Evolutionary conservation across 2,797 vertebrate species (phyloP).

Genomic region (Cossypha niveicapilla): DNA sequence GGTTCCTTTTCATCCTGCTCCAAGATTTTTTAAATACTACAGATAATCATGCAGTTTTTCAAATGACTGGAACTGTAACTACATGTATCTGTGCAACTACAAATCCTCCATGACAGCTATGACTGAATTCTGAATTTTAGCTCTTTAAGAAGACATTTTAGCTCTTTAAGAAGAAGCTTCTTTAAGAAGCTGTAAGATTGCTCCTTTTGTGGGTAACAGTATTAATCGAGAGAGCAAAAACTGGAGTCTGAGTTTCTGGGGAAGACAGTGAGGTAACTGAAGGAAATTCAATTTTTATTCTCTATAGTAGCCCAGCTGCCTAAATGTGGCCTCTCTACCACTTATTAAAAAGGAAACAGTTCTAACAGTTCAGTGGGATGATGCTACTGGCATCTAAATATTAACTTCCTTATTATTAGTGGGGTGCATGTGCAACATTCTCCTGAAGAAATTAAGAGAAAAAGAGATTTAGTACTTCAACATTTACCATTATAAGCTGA

Average conservation of each 20-base stretch:
- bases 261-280: neutral
- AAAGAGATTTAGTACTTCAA: neutral
- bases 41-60: neutral
- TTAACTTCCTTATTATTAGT: neutral
- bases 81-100: neutral
- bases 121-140: neutral
- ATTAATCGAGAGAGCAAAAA: neutral
- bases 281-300: neutral
- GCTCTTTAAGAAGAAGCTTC: neutral
- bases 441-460: neutral
- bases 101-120: neutral
- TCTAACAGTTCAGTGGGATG: neutral
- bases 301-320: neutral
- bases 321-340: neutral
- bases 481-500: neutral
- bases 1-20: neutral
- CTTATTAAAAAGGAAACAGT: neutral
- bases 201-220: neutral
- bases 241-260: neutral
- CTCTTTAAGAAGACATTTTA: neutral
- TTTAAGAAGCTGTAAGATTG: neutral
- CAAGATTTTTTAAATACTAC: neutral
- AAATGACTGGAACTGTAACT: neutral
- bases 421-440: neutral
- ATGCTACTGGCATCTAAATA: neutral